phyloP scores from a whole-genome alignment of 1,140 invertebrate species.

The Drosophila ercepeae region DNA sequence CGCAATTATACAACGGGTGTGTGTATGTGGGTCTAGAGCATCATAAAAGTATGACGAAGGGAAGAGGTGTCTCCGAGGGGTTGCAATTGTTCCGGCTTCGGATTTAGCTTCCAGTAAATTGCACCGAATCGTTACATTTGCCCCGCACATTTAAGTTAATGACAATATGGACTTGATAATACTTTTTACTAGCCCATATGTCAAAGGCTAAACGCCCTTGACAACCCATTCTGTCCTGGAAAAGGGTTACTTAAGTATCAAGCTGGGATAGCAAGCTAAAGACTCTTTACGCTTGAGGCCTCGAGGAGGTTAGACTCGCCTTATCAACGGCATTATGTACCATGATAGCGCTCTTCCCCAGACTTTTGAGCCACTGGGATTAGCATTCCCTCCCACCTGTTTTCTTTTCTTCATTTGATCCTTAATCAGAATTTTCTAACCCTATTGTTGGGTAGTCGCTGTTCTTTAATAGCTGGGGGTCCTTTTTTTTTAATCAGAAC shows the following conservation, averaged over 20 bases:
- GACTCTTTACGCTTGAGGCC: constrained; percentile 9
- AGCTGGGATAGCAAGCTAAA: constrained; percentile 38
- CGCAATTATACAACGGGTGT: constrained; percentile 65
- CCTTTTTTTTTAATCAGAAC: too few relatives aligned
- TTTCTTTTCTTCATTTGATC: constrained; percentile 7
- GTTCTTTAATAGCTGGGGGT: too few relatives aligned
- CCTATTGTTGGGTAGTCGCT: constrained; percentile 1
- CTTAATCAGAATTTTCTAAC: constrained; percentile 10
- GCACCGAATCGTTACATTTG: constrained; percentile 80
- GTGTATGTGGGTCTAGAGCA: constrained; percentile 11
- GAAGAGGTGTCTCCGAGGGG: constrained; percentile 20
- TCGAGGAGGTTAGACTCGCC: constrained; percentile 16
- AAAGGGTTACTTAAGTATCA: constrained; percentile 47
- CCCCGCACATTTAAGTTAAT: constrained; percentile 65
- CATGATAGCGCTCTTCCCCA: constrained; percentile 31
- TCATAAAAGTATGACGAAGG: background rate
- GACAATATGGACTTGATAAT: constrained; percentile 66
- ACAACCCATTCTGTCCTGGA: constrained; percentile 20
- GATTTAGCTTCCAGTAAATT: constrained; percentile 76
- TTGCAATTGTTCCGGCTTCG: constrained; percentile 32
- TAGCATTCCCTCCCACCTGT: background rate
- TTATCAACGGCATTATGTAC: constrained; percentile 63
- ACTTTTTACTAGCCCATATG: constrained; percentile 48
- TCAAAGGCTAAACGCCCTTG: constrained; percentile 54
- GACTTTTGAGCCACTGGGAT: background rate